Conservation (phyloP, 2,113 vertebrate genomes). For the Thymallus thymallus region DNA sequence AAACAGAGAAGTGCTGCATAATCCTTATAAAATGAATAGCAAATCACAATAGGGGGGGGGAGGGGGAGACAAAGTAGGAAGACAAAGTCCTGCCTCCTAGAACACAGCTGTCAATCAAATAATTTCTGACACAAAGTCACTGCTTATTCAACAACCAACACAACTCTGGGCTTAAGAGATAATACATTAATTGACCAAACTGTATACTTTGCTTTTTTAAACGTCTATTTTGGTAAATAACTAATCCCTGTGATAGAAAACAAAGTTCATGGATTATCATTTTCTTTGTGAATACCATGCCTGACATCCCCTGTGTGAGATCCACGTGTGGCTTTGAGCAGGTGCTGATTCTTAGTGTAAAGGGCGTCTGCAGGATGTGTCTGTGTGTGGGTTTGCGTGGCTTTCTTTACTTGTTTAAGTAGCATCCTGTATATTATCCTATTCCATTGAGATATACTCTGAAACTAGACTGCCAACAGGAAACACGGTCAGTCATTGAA, state of each 20-base stretch:
- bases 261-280: slow-evolving; percentile 67
- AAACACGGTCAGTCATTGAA: too few relatives aligned
- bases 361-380: neutral
- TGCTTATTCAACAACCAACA: slow-evolving; percentile 57
- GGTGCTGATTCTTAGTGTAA: slow-evolving; percentile 24
- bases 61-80: slow-evolving; percentile 16
- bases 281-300: slow-evolving; percentile 58
- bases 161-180: slow-evolving; percentile 57
- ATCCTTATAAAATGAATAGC: slow-evolving; percentile 61
- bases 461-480: too few relatives aligned
- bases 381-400: neutral
- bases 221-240: slow-evolving; percentile 64
- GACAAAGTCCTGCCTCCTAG: slow-evolving; percentile 19
- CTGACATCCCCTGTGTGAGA: slow-evolving; percentile 63
- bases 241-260: slow-evolving; percentile 73
- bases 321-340: slow-evolving; percentile 57
- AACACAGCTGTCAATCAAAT: slow-evolving; percentile 47
- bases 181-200: slow-evolving; percentile 72
- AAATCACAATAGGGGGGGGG: slow-evolving; percentile 43
- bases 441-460: too few relatives aligned
- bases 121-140: slow-evolving; percentile 53
- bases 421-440: too few relatives aligned
- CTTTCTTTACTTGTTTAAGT: too few relatives aligned
- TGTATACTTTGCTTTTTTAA: slow-evolving; percentile 53
- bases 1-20: slow-evolving; percentile 54